A percentile compares a stretch with the other conserved stretches of the same genome.
Evolutionary conservation across 2,888 invertebrate species (phyloP).

Genomic region (Campoplex capitator): DNA sequence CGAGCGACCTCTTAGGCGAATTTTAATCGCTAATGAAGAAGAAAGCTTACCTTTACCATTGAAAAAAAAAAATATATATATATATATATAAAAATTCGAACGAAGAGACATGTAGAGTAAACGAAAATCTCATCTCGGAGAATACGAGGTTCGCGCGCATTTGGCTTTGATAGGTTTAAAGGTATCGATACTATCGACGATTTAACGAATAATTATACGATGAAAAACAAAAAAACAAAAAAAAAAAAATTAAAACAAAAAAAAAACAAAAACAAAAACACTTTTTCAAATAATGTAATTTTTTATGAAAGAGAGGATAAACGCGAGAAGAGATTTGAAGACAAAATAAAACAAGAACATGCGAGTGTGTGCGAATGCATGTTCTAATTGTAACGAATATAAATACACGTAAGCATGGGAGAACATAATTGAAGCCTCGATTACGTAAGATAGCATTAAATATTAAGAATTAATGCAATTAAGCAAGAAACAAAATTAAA

Average conservation of each 20-base stretch:
- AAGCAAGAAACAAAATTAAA: conserved; percentile 16
- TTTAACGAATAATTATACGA: conserved; percentile 41
- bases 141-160: conserved; percentile 51
- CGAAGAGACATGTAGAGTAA: conserved; percentile 9
- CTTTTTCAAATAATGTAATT: conserved; percentile 80
- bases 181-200: conserved; percentile 43
- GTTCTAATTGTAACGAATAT: conserved; percentile 27
- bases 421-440: conserved; percentile 46
- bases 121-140: conserved; percentile 49
- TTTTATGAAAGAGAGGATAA: conserved; percentile 75
- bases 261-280: conserved; percentile 57
- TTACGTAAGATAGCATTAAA: conserved; percentile 30
- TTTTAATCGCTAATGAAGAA: neutral
- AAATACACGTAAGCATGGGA: conserved; percentile 44
- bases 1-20: neutral
- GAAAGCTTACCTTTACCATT: neutral
- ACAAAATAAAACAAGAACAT: conserved; percentile 23
- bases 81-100: neutral
- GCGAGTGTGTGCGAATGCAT: conserved; percentile 50
- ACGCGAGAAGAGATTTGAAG: conserved; percentile 42
- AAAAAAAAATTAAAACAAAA: no score
- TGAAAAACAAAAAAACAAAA: conserved; percentile 2
- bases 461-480: conserved; percentile 13
- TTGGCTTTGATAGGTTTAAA: conserved; percentile 57
- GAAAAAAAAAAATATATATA: neutral